Base-by-base conservation (phyloP, 2,888 invertebrate species). In the Caenorhabditis wallacei region DNA sequence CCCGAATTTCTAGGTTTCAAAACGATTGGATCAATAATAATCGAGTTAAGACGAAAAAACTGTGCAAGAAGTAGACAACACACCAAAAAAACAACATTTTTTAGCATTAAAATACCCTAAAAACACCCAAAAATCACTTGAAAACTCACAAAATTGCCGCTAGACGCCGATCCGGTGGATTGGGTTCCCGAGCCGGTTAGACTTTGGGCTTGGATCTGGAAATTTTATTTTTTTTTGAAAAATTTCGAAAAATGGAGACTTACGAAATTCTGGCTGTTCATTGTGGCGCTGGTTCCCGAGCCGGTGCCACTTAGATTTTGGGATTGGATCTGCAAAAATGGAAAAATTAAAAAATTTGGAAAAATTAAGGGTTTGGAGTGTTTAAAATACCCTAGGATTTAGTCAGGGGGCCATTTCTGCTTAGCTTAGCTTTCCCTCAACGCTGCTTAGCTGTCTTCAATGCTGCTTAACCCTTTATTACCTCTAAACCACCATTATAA, bases 221-320 rank as follows among this genome's bases (percentile, higher is more conserved):
- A 40, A 53, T 51, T 51, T 26, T 10, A 7, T 35, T 35, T 35
- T 35, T 35, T 35, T 35, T 35, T 7, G 35, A 35, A 4, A 7
- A 35, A n/a, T n/a, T n/a, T n/a, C n/a, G n/a, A 48, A 48, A n/a
- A 68, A n/a, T 20, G 18, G 22, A n/a, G n/a, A 79, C 79, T 80
- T 20, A 80, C 79, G 48, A 80, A 80, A 35, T 71, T 71, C 54
- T 71, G 57, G 40, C 56, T 53, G 53, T 80, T 80, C 79, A 80
- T 80, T 11, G 48, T 22, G n/a, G 63, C 57, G 8, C 54, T 51
- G 20, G 61, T 24, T 43, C 61, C 61, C 22, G 61, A n/a, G 24
- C 57, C 57, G 2, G 57, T 57, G 16, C 43, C 61, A 3, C 61
- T 61, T 22, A 61, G 35, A 22, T 37, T 51, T 37, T 51, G 57